Percentiles rank a stretch among this genome's conserved stretches.
phyloP scores from a whole-genome alignment of 2,888 invertebrate species.

The Cantharis rustica region DNA sequence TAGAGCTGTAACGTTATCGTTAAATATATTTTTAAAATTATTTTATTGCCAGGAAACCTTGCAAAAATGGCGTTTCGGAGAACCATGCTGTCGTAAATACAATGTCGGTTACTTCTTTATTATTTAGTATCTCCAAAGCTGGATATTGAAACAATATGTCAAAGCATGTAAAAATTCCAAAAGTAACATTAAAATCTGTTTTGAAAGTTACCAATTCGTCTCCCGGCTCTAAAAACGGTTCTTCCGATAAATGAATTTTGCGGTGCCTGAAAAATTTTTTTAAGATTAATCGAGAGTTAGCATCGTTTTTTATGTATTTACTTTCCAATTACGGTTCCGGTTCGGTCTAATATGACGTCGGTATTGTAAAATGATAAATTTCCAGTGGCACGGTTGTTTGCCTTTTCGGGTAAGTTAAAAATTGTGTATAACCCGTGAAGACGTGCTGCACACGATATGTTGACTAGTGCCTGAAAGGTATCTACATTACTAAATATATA shows the following conservation, averaged over 20 bases:
- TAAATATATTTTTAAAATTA: conserved; percentile 18
- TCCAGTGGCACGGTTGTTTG: conserved; percentile 47
- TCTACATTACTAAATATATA: background rate
- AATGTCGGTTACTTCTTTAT: conserved; percentile 60
- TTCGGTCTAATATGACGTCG: conserved; percentile 76
- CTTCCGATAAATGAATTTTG: conserved; percentile 54
- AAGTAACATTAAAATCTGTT: conserved; percentile 80
- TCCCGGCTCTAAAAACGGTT: conserved; percentile 54
- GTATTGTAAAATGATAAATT: conserved; percentile 67
- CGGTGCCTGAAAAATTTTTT: conserved; percentile 44
- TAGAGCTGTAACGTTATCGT: conserved; percentile 34
- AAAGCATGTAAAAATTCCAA: conserved; percentile 83
- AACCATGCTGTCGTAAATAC: conserved; percentile 80
- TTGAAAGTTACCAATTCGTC: conserved; percentile 65
- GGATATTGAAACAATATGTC: conserved; percentile 80
- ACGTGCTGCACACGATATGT: conserved; percentile 65
- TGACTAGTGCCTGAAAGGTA: conserved; percentile 15
- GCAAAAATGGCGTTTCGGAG: conserved; percentile 78
- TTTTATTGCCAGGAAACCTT: conserved; percentile 57
- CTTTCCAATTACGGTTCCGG: conserved; percentile 72
- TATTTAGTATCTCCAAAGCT: conserved; percentile 56
- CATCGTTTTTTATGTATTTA: conserved; percentile 47
- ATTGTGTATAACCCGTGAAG: conserved; percentile 68
- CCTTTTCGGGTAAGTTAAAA: conserved; percentile 70
- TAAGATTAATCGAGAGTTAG: background rate